These are phyloP conservation scores for Dorcus parallelipipedus DNA, from an alignment of 2,888 invertebrate species.

Conservation along the genomic window DNA sequence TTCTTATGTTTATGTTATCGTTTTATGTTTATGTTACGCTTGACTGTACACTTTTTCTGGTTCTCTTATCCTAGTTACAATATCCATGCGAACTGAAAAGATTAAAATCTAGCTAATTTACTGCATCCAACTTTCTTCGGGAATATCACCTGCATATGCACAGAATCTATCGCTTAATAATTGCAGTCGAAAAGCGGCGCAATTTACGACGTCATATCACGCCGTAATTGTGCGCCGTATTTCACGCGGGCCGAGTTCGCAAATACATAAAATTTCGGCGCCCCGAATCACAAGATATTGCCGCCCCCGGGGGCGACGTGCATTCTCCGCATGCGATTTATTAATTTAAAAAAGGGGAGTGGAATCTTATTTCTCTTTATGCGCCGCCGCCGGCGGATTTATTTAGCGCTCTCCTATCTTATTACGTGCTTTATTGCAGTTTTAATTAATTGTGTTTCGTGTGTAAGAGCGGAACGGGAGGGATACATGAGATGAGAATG, in stretches of 20 bases:
- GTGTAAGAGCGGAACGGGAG: not conserved
- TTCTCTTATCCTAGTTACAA: no score
- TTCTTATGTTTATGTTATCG: no score
- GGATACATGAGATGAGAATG: not conserved
- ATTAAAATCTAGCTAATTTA: no score
- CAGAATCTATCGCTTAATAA: conserved; percentile 16
- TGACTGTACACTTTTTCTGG: no score
- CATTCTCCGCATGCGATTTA: conserved; percentile 13
- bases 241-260: conserved; percentile 27
- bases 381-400: conserved; percentile 11
- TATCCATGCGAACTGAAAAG: no score
- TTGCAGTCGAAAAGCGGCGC: conserved; percentile 11
- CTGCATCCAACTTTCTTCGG: no score
- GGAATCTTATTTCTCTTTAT: conserved; percentile 6
- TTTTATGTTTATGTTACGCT: no score
- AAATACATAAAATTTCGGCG: conserved; percentile 41
- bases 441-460: conserved; percentile 19
- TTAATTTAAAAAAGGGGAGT: conserved; percentile 18
- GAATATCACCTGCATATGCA: not conserved
- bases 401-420: conserved; percentile 3
- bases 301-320: conserved; percentile 34
- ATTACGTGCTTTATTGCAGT: conserved; percentile 23
- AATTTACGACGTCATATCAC: conserved; percentile 25
- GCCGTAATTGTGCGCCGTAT: conserved; percentile 26
- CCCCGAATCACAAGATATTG: conserved; percentile 40